Base-by-base conservation (phyloP, 2,888 invertebrate species). In the Netelia melanura region DNA sequence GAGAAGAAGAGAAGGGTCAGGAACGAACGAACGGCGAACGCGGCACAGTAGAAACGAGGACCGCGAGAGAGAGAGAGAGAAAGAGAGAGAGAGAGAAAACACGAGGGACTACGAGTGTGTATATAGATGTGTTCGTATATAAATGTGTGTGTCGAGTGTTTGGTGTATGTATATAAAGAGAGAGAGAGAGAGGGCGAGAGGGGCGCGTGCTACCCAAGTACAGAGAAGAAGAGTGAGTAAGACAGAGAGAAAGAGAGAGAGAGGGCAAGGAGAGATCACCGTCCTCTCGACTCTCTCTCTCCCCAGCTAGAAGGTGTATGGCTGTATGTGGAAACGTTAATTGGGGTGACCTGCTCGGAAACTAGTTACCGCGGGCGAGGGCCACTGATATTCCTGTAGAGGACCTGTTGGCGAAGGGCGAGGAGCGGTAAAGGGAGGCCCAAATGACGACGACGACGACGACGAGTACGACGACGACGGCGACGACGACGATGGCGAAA, bases 271-370 rank as follows among this genome's bases (percentile, higher is more conserved):
- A 87, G 87, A 68, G 75, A 83, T 52, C 81, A 78, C 70, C 81
- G 70, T 74, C 72, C 83, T 80, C 87, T 77, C 64, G 81, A 67
- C 81, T 68, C 74, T 72, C 72, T 72, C 72, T 72, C 83, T 72
- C 72, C 58, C 74, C 79, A 71, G 61, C 70, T 56, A 52, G 21
- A 61, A 80, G 75, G 81, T 67, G 78, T 85, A 56, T 70, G 62
- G 88, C 87, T 93, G 89, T 92, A 92, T 92, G 93, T 91, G 91
- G 90, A 92, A 93, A 93, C 93, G 93, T 93, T 93, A 93, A 93
- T 93, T 93, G 93, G 93, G 93, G 92, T 92, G 93, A 93, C 93
- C 93, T 92, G 93, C 92, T 92, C 93, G 89, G 92, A 93, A 93
- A 93, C 93, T 93, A 93, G 93, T 93, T 93, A 93, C 92, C 90